phyloP scores from a whole-genome alignment of 1,140 invertebrate genomes.

The Aphis craccivora region DNA sequence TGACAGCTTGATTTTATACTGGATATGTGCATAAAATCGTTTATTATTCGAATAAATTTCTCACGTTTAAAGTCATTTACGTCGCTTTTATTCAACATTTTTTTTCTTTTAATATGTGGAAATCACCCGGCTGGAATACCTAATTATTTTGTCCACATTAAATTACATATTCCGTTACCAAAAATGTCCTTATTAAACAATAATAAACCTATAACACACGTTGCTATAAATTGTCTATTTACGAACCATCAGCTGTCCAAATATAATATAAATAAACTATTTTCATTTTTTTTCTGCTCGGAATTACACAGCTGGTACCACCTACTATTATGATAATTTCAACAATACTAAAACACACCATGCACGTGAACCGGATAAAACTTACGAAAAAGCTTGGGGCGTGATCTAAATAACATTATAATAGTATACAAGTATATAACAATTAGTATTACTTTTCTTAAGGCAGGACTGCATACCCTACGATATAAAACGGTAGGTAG shows the following conservation, averaged over 20 bases:
- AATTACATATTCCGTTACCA: neutral
- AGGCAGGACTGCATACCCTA: neutral
- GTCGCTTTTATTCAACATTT: neutral
- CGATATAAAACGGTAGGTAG: neutral
- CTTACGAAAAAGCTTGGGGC: neutral
- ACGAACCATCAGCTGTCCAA: neutral
- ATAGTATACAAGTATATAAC: neutral
- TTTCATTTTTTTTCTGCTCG: neutral
- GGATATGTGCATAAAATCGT: slow-evolving; percentile 27
- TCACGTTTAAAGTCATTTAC: neutral
- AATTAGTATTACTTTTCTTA: neutral
- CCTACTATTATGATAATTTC: neutral
- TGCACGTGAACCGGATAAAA: neutral
- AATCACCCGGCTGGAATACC: neutral
- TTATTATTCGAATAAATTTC: neutral
- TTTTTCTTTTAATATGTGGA: neutral
- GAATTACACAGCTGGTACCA: neutral
- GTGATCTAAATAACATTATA: neutral
- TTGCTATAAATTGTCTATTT: neutral
- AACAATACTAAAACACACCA: neutral
- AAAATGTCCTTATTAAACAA: neutral
- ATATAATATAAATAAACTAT: neutral
- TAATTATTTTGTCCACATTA: neutral
- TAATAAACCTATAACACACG: neutral
- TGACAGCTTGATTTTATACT: neutral